phyloP scores from a whole-genome alignment of 1,140 invertebrate species.

The Epicauta chinensis region DNA sequence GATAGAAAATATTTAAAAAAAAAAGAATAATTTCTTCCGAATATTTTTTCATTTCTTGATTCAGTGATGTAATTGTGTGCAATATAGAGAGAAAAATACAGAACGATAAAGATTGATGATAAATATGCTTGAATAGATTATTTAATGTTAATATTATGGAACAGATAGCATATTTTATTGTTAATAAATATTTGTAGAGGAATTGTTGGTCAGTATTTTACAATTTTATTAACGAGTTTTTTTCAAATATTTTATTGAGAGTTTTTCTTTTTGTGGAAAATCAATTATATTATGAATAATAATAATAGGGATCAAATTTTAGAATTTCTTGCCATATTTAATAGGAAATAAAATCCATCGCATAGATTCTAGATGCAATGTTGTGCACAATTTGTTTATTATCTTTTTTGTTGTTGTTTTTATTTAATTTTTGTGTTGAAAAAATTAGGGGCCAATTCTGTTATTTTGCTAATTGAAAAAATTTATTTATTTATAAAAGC shows the following conservation, averaged over 20 bases:
- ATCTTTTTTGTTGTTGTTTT: constrained; percentile 25
- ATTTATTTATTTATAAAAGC: too few species aligned
- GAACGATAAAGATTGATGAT: too few species aligned
- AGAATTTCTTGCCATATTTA: constrained; percentile 21
- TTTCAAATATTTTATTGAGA: not conserved
- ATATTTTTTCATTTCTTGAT: not conserved
- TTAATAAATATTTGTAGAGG: not conserved
- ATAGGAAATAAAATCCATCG: constrained; percentile 7
- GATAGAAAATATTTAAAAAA: not conserved
- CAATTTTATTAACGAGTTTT: not conserved
- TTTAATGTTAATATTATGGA: too few species aligned
- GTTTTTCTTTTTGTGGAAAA: not conserved
- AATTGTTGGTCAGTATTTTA: constrained; percentile 33
- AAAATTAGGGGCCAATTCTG: too few species aligned
- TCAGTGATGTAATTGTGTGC: too few species aligned
- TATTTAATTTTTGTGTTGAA: not conserved
- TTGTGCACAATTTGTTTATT: constrained; percentile 31
- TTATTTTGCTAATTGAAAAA: too few species aligned
- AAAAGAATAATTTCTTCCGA: not conserved
- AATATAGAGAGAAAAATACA: too few species aligned
- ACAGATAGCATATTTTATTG: too few species aligned
- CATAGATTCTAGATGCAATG: constrained; percentile 28
- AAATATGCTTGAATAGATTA: too few species aligned
- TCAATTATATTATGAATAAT: constrained; percentile 1
- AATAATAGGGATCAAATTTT: constrained; percentile 22